A percentile compares a stretch with the other conserved stretches of the same genome.
These are phyloP conservation scores for Nemotelus pantherinus DNA, from an alignment of 2,888 invertebrate genomes.

Conservation along the genomic window DNA sequence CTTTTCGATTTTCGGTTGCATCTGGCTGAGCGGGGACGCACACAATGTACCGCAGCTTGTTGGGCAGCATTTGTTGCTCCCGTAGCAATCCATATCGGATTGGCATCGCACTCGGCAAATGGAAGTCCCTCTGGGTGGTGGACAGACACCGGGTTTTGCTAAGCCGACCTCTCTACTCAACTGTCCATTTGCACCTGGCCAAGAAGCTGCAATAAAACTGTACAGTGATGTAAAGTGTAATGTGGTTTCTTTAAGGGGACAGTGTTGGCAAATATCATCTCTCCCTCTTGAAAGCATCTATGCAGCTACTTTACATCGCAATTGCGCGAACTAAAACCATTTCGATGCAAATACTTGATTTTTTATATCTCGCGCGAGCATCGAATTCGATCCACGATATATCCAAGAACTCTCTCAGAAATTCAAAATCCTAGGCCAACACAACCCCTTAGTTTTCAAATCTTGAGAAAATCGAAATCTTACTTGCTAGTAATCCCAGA, in stretches of 20 bases:
- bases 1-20: conserved; percentile 9
- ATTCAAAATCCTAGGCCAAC: background rate
- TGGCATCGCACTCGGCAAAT: conserved; percentile 25
- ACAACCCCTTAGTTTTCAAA: background rate
- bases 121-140: conserved; percentile 31
- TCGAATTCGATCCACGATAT: too few relatives aligned
- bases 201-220: background rate
- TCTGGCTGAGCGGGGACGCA: conserved; percentile 12
- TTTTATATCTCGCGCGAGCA: too few relatives aligned
- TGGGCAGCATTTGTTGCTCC: conserved; percentile 31
- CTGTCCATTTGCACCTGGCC: conserved; percentile 37
- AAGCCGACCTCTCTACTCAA: background rate
- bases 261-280: background rate
- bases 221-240: conserved; percentile 15
- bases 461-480: conserved; percentile 18
- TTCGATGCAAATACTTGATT: too few relatives aligned
- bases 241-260: conserved; percentile 15
- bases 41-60: conserved; percentile 40
- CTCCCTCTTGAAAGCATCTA: too few relatives aligned
- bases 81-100: conserved; percentile 21
- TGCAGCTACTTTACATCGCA: too few relatives aligned
- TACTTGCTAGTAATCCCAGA: conserved; percentile 35
- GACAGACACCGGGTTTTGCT: conserved; percentile 34
- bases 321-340: too few relatives aligned
- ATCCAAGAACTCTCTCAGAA: too few relatives aligned